Evolutionary conservation across 2,797 vertebrate genomes (phyloP).

Genomic region (Acestrorhynchus altus): DNA sequence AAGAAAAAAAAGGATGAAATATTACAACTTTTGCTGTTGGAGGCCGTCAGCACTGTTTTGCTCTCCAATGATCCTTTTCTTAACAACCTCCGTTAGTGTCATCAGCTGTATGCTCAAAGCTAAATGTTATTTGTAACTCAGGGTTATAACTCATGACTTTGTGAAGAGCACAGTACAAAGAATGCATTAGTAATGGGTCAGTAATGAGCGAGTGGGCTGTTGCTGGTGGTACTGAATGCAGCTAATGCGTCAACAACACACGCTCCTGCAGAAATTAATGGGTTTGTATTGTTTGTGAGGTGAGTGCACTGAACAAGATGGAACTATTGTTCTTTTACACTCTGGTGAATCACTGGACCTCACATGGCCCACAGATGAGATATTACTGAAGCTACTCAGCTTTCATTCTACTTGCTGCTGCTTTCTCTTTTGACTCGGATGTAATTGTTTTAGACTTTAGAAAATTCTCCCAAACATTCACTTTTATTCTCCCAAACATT

Average conservation of each 20-base stretch:
- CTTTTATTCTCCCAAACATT: too few species aligned
- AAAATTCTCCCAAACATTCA: too few species aligned
- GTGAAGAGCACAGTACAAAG: background rate
- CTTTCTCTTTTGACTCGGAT: background rate
- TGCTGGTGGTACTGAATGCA: background rate
- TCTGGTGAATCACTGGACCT: conserved; percentile 7
- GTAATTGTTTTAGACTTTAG: too few species aligned
- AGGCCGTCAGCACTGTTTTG: conserved; percentile 1
- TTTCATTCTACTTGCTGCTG: background rate
- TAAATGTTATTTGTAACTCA: background rate
- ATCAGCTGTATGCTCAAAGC: background rate
- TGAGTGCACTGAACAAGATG: conserved; percentile 6
- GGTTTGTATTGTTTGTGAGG: background rate
- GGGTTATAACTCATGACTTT: background rate
- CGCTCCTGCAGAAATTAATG: background rate
- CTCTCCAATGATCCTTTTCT: background rate
- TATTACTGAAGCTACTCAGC: background rate
- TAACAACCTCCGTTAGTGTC: background rate
- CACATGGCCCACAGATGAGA: background rate
- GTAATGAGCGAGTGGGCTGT: conserved; percentile 11
- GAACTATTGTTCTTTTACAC: background rate
- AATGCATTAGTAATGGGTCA: conserved; percentile 11
- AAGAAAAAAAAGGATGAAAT: background rate
- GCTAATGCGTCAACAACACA: conserved; percentile 5
- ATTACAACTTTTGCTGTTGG: background rate